Evolutionary conservation across 2,888 invertebrate species (phyloP), one percentile per base, ranked within the genome.

Genomic region (Metalampra italica): DNA sequence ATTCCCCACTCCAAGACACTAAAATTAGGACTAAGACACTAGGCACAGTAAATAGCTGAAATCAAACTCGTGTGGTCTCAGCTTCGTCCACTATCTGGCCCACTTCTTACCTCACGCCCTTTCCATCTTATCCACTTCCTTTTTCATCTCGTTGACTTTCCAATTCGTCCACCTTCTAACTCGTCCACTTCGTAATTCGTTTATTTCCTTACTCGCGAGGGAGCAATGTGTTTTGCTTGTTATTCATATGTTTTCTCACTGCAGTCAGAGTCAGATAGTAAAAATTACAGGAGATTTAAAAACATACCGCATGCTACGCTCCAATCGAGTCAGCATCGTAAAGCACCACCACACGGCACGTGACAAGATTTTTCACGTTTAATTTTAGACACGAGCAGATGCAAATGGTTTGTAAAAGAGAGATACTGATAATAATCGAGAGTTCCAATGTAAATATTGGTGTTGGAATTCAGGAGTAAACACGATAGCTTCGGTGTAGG

Each of bases 381-480:
- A 37, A 30, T 41, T 46, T 54, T 50, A 49, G 55, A 66, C 52
- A 51, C 47, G 55, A 52, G 54, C 45, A 54, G 46, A 64, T 58
- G 58, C 47, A 66, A 66, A 68, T 62, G 58, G 49, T 47, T 61
- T 51, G 51, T 58, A 50, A 45, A 45, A 56, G 45, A 57, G 51
- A 60, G 55, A 63, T 52, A 62, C 50, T 50, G 57, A 52, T 59
- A 62, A 60, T 70, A 63, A 67, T 68, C 58, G 60, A 54, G 58
- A 66, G 64, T 57, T 66, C 62, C 67, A 56, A 57, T 54, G 60
- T 63, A 68, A 70, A 72, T 73, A 73, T 75, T 77, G 69, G 65
- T 63, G 62, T 65, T 65, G 59, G 64, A 69, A 74, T 74, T 69
- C 72, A 70, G 65, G 63, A 63, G 69, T 68, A 75, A 78, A 75